A percentile compares a stretch with the other conserved stretches of the same genome.
Evolutionary conservation across 2,113 vertebrate genomes (phyloP).

Genomic region (Oenanthe oenanthe): DNA sequence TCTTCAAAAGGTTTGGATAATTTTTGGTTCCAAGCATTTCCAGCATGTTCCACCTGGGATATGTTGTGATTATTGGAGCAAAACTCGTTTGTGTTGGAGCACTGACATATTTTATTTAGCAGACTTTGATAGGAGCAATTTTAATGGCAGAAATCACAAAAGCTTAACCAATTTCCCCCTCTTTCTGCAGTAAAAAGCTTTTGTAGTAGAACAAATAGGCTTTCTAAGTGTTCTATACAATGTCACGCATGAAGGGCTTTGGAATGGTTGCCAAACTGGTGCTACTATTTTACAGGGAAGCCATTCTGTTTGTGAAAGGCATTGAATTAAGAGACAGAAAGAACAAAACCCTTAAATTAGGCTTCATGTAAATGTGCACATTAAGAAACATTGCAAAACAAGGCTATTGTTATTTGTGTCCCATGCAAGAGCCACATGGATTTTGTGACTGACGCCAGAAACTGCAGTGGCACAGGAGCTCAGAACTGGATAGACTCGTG

Average conservation of each 20-base stretch:
- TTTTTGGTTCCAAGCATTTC: background rate
- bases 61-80: slow-evolving; percentile 17
- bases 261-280: background rate
- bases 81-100: background rate
- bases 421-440: background rate
- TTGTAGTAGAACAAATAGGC: slow-evolving; percentile 30
- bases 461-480: background rate
- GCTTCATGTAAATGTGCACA: background rate
- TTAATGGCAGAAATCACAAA: slow-evolving; percentile 42
- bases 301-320: background rate
- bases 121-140: background rate
- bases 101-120: background rate
- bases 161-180: slow-evolving; percentile 38
- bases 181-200: slow-evolving; percentile 2
- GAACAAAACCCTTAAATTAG: background rate
- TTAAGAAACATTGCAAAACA: background rate
- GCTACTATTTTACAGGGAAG: background rate
- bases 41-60: background rate
- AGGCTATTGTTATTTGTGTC: background rate
- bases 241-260: background rate
- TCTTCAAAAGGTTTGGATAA: background rate
- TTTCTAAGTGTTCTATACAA: background rate
- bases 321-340: background rate
- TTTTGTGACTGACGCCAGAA: background rate
- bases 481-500: background rate